Evolutionary conservation across 2,888 invertebrate genomes (phyloP).

Genomic region (Lepidochitona cinerea): DNA sequence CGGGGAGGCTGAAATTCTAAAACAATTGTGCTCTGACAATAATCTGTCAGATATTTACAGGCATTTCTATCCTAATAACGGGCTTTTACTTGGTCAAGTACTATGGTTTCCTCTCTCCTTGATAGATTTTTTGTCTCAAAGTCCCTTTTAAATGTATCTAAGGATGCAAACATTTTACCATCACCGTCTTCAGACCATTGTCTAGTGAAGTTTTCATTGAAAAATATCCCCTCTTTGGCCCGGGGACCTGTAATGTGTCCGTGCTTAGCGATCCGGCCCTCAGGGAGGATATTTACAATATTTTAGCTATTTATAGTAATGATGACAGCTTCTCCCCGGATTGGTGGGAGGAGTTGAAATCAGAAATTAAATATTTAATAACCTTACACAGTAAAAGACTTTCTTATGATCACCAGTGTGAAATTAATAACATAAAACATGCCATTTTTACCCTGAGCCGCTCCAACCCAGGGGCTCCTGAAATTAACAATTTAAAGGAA

Average conservation of each 20-base stretch:
- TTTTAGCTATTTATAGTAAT: not conserved
- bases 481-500: too few relatives aligned
- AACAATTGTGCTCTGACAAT: too few relatives aligned
- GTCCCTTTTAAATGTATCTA: not conserved
- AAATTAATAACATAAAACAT: too few relatives aligned
- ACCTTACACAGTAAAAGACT: not conserved
- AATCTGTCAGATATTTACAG: too few relatives aligned
- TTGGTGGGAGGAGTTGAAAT: not conserved
- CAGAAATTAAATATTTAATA: not conserved
- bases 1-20: too few relatives aligned
- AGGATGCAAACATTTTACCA: not conserved
- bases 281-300: not conserved
- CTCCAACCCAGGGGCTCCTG: too few relatives aligned
- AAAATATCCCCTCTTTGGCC: not conserved
- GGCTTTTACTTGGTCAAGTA: not conserved
- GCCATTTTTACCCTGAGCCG: too few relatives aligned
- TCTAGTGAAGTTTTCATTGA: not conserved
- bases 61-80: too few relatives aligned
- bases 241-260: not conserved
- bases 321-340: not conserved
- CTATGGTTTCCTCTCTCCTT: not conserved
- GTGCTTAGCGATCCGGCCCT: not conserved
- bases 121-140: not conserved
- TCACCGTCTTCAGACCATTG: not conserved
- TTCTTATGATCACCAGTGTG: too few relatives aligned